These are phyloP conservation scores for Pseudobourletiella spinata DNA, from an alignment of 1,140 invertebrate genomes.

Conservation along the genomic window DNA sequence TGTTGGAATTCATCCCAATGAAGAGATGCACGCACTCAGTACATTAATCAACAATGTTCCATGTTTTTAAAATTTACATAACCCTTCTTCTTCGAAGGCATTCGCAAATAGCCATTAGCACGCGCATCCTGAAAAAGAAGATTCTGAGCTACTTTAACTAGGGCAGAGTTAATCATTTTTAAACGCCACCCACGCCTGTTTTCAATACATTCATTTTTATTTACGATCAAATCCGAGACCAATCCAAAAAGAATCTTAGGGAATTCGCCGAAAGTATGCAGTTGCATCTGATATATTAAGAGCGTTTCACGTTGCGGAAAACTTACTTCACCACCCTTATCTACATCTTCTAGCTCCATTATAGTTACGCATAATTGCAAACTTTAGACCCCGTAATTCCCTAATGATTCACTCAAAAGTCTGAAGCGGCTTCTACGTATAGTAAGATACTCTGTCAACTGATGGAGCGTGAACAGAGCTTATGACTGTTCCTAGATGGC, in stretches of 20 bases:
- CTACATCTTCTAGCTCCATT: not conserved
- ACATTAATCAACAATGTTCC: not conserved
- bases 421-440: not conserved
- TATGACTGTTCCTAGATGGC: not conserved
- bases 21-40: not conserved
- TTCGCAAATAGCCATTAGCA: not conserved
- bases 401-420: not conserved
- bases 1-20: too few relatives aligned
- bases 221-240: not conserved
- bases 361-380: too few relatives aligned
- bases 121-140: not conserved
- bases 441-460: not conserved
- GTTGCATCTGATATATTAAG: not conserved
- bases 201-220: not conserved
- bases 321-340: too few relatives aligned
- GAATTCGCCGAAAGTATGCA: not conserved
- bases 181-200: not conserved
- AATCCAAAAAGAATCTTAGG: not conserved
- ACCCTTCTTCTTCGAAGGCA: not conserved
- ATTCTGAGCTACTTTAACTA: not conserved
- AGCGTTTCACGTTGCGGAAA: not conserved
- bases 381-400: not conserved
- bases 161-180: not conserved
- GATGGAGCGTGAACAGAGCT: not conserved
- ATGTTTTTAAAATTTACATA: not conserved